Evolutionary conservation across 2,797 vertebrate species (phyloP), one percentile per base, ranked within the genome.

Genomic region (Eulemur rubriventer): DNA sequence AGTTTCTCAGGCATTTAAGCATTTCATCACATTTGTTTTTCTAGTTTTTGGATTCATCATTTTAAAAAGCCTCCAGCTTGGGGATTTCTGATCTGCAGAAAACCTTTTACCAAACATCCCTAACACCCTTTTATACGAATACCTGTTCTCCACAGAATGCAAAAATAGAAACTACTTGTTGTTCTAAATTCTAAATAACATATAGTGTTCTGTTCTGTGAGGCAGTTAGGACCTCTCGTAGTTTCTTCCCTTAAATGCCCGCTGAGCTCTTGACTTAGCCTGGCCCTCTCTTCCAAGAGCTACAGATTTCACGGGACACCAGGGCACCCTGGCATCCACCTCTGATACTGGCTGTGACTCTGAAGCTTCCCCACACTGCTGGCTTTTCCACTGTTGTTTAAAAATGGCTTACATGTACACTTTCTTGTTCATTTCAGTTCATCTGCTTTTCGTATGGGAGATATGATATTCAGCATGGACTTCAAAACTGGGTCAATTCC

Each of bases 161-260:
- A 94, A 86, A 93, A 87, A 89, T 67, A 97, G 95, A 94, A 95
- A 67, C 20, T n/a, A 14, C 35, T 76, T 94, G 81, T 90, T 93
- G 4, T 94, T 94, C 65, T 96, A 84, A 94, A 95, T 94, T 94
- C 65, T 95, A 87, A 94, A 95, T 94, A 95, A 96, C 73, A 84
- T 50, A 69, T 41, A 4, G 55, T 6, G 0, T 57, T 95, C 85
- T 95, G 3, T 3, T 94, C 75, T 52, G 0, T 16, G 75, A 92
- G 90, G 59, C 65, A 9, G 50, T 52, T 10, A 6, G 9, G 57
- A 26, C 35, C 6, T 70, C 57, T 10, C 2, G 12, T 10, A 61
- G 46, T n/a, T 1, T 2, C 59, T 75, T 75, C 33, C 0, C 65
- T 57, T 12, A n/a, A 70, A 52, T 0, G 0, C 22, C 16, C 1